Base-by-base conservation (phyloP, 2,113 vertebrate genomes). In the Proterorhinus semilunaris region DNA sequence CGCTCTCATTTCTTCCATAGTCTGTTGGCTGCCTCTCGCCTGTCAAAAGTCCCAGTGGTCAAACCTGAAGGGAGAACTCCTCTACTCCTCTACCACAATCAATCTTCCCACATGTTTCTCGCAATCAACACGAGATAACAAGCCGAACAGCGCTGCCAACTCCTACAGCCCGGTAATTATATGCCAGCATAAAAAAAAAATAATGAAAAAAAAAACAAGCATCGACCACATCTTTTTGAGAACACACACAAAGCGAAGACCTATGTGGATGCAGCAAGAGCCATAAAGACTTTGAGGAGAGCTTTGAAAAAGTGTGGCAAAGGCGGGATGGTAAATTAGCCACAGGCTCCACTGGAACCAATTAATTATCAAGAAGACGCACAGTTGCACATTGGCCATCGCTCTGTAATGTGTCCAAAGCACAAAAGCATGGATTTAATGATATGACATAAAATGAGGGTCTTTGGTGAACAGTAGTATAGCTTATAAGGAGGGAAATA, bases 271-370 rank as follows among this genome's bases (percentile, higher is more conserved):
- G 67, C 71, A 47, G 68, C 71, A 55, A 66, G 59, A 79, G 70
- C 43, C 57, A 61, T 73, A 64, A 85, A 78, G 74, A 65, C 74
- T 81, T 74, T 65, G 36, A 76, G 72, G 82, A 59, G 53, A 65
- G 62, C 74, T 68, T 81, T 74, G 66, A 73, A 81, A 83, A 77
- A 75, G 85, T 83, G 80, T 79, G 75, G 81, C 85, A 74, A 75
- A 42, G 55, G 85, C 81, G 72, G 78, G 71, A 81, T 79, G 73
- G 82, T 87, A 89, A 90, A 91, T 91, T 91, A 89, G 83, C 76
- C 82, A 83, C 83, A 11, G 55, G 88, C 83, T 89, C 87, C 87
- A 82, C 62, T 90, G 90, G 87, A 92, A 89, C 90, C 89, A 91
- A 93, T 93, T 93, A 92, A 92, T 92, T 87, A 90, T 68, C 63